A percentile compares a stretch with the other conserved stretches of the same genome.
These are phyloP conservation scores for Lepus townsendii DNA, from an alignment of 2,797 vertebrate species.

Conservation along the genomic window DNA sequence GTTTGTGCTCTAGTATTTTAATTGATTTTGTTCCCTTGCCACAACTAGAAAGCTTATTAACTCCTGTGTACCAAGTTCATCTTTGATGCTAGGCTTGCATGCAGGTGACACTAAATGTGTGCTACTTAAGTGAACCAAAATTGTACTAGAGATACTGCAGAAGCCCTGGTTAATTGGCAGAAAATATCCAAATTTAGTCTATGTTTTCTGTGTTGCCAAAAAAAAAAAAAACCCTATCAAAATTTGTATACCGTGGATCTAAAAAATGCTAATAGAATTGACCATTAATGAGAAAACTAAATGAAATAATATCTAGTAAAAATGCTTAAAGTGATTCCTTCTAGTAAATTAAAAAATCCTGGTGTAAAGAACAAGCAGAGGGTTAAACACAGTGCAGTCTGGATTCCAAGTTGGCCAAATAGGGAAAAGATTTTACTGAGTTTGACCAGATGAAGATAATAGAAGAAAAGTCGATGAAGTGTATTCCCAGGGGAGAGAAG, in stretches of 20 bases:
- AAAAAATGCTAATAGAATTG: constrained; percentile 44
- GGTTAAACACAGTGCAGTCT: neutral
- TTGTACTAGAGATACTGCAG: neutral
- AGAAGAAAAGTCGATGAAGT: no score
- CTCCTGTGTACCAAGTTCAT: neutral
- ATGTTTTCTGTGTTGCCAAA: neutral
- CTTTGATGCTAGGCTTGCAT: neutral
- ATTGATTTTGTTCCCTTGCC: constrained; percentile 20
- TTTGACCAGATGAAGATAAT: no score
- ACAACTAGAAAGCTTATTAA: neutral
- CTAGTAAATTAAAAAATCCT: neutral
- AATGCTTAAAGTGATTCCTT: constrained; percentile 21
- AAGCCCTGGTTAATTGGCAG: constrained; percentile 11
- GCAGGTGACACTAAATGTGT: neutral
- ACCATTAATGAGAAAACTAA: neutral
- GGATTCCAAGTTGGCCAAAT: no score
- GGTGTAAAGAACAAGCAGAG: neutral
- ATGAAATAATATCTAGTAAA: neutral
- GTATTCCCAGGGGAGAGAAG: no score
- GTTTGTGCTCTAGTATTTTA: constrained; percentile 22
- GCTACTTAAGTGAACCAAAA: neutral
- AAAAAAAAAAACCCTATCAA: neutral
- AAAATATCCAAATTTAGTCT: neutral
- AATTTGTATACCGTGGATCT: neutral
- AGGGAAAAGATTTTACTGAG: no score